Base-by-base conservation (phyloP, 2,797 vertebrate species). In the Spondyliosoma cantharus region DNA sequence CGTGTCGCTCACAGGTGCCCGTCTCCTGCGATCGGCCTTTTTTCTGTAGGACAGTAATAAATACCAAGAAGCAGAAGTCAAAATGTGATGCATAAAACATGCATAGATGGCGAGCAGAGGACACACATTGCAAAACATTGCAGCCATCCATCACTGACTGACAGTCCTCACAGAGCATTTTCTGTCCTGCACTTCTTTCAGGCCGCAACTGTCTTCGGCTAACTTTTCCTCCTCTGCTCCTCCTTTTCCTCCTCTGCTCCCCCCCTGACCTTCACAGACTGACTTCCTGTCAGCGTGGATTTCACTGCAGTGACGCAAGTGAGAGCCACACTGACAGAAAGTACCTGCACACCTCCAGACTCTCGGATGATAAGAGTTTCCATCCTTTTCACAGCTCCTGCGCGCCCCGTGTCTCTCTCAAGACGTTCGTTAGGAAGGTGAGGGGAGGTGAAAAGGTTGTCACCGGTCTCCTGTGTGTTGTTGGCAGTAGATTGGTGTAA, bases 261-360 rank as follows among this genome's bases (percentile, higher is more conserved):
- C 16, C 24, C 6, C 1, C 4, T 19, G 3, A 63, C 65, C 25
- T 64, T 32, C 24, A 25, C 61, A 17, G 24, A 14, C 3, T 72
- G 53, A 76, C 24, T 19, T 25, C 32, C 49, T 45, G 52, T 57
- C 68, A 19, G 16, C 15, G n/a, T 27, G 50, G 16, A 45, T 76
- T 59, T 67, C 29, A 48, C 19, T 22, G 46, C 25, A 15, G 32
- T 74, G 57, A 73, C 1, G 2, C 5, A 57, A 20, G 53, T 5
- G 42, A 73, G 46, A 74, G 29, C 3, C 50, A 48, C 43, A 20
- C 60, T 70, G 63, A 75, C 29, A 58, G 45, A 43, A 65, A 43
- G 29, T 22, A 16, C 29, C 19, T 42, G 42, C 75, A 63, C 63
- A 42, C 52, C 32, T 19, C 50, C 69, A 14, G 11, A 25, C 29